These are phyloP conservation scores for Littorina saxatilis DNA, from an alignment of 1,140 invertebrate species.

Conservation along the genomic window DNA sequence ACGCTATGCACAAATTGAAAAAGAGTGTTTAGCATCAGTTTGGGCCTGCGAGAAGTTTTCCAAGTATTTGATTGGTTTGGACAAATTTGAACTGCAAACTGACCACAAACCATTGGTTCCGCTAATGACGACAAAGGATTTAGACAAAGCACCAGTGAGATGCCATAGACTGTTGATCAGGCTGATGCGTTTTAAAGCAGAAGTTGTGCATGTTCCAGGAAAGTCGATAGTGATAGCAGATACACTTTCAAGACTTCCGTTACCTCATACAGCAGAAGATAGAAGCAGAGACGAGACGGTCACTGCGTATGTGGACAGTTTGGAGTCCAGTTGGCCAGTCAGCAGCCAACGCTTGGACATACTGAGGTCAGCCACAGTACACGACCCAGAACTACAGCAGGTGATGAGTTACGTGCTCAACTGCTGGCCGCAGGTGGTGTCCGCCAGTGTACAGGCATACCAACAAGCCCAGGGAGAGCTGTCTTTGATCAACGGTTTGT, in stretches of 20 bases:
- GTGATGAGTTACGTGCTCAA: conserved; percentile 18
- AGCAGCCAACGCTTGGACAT: not conserved
- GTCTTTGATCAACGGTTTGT: not conserved
- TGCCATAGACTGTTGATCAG: conserved; percentile 51
- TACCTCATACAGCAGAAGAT: conserved; percentile 5
- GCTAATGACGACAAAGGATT: conserved; percentile 43
- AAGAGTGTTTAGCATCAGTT: conserved; percentile 77
- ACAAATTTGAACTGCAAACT: conserved; percentile 57
- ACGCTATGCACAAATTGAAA: conserved; percentile 78
- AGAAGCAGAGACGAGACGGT: not conserved
- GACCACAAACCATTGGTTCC: conserved; percentile 71
- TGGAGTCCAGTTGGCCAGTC: not conserved
- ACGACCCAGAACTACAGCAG: conserved; percentile 7
- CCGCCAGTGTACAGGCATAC: not conserved
- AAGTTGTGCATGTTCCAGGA: conserved; percentile 47
- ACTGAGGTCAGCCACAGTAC: not conserved
- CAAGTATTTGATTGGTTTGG: conserved; percentile 75
- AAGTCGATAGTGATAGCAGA: conserved; percentile 48
- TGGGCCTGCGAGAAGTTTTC: conserved; percentile 76
- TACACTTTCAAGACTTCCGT: conserved; percentile 45
- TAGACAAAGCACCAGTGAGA: conserved; percentile 41
- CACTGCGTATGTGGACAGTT: not conserved
- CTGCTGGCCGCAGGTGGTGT: conserved; percentile 25
- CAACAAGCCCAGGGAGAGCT: conserved; percentile 17
- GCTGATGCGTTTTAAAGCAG: conserved; percentile 39